Percentiles rank a stretch among this genome's conserved stretches.
These are phyloP conservation scores for Lysandra coridon DNA, from an alignment of 2,888 invertebrate species.

Conservation along the genomic window DNA sequence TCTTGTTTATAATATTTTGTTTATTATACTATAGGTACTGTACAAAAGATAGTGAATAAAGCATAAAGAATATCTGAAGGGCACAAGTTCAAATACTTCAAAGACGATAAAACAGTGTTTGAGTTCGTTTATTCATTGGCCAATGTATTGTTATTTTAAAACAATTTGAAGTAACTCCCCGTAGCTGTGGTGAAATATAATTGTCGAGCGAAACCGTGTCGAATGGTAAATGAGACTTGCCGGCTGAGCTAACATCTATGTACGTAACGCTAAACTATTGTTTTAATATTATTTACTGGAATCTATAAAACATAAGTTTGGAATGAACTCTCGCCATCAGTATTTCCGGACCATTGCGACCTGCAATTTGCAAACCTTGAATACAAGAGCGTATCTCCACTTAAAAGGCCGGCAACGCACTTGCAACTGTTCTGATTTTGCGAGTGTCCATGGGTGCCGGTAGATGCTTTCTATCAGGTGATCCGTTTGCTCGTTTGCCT, in stretches of 20 bases:
- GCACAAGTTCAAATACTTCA: neutral
- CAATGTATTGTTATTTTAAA: constrained; percentile 5
- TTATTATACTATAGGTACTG: neutral
- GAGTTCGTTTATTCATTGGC: constrained; percentile 5
- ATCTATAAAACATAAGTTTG: neutral
- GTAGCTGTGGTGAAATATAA: constrained; percentile 27
- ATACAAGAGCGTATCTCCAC: too few relatives aligned
- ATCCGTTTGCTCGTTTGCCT: too few relatives aligned
- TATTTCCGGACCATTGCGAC: too few relatives aligned
- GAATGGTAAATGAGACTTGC: constrained; percentile 25
- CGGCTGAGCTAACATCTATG: constrained; percentile 13
- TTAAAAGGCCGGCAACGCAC: too few relatives aligned
- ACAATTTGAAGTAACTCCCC: constrained; percentile 19
- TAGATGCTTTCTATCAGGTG: too few relatives aligned
- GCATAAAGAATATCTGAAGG: neutral
- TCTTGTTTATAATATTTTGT: neutral
- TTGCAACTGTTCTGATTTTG: too few relatives aligned
- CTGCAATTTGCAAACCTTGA: too few relatives aligned
- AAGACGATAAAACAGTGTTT: neutral
- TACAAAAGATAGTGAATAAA: neutral
- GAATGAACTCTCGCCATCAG: too few relatives aligned
- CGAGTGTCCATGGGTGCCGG: too few relatives aligned
- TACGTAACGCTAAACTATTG: neutral
- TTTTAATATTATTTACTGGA: neutral
- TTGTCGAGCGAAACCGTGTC: constrained; percentile 29